Evolutionary conservation across 2,113 vertebrate genomes (phyloP), one percentile per base, ranked within the genome.

Genomic region (Panthera tigris): DNA sequence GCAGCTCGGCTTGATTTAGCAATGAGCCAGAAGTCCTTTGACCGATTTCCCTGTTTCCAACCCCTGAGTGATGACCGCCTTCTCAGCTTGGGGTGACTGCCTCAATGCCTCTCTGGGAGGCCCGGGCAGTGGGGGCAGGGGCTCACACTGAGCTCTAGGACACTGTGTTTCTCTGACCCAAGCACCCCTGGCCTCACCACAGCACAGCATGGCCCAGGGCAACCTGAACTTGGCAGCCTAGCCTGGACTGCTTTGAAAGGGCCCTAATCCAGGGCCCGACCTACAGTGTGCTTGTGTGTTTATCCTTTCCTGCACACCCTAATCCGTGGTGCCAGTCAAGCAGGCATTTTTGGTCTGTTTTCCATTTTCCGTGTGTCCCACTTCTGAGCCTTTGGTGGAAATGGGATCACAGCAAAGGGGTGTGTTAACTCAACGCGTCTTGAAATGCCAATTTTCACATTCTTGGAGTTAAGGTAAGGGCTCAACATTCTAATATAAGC

Each of bases 341-440:
- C 92, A 91, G 78, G 93, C 85, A 73, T 63, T 94, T 98, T 94
- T 11, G 29, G 80, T 92, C 92, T 97, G 65, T 84, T 95, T 96
- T 92, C 73, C 83, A 84, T 95, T 96, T 94, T 93, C 93, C 86
- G 65, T 3, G 63, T 50, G 84, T 88, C 85, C 73, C 91, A 25
- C 52, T 95, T 93, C 69, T 74, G 96, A 96, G 94, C 71, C 68
- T n/a, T 95, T 76, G 73, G 61, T 50, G 81, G 80, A 91, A 55
- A 74, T 81, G 81, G 79, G 66, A 76, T 97, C 81, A 82, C n/a
- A 80, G 95, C 73, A 92, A 93, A 97, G 94, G 84, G 80, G 92
- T 95, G 92, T 66, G 78, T 91, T 69, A 21, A 95, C 84, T 91
- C 82, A 65, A 12, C 11, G 63, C 7, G 1, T 93, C 97, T 95